Base-by-base conservation (phyloP, 64 coral and sea anemone species). In the Pocillopora damicornis region DNA sequence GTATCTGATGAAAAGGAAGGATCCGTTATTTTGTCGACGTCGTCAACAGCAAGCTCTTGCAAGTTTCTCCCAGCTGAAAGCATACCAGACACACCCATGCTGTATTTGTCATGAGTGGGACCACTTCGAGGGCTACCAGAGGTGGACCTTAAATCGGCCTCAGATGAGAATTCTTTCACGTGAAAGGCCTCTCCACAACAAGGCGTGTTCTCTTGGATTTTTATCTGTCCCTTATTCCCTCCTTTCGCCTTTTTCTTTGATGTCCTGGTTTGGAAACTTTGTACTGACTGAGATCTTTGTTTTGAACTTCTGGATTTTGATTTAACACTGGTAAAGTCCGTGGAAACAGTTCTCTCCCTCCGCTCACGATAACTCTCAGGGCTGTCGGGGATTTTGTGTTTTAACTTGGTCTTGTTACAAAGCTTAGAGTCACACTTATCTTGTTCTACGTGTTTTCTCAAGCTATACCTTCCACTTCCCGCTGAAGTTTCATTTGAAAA, bases 101-200 rank as follows among this genome's bases (percentile, higher is more conserved):
- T 58, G 11, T 64, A 69, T 14, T 62, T 58, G 12, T 72, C 81
- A 23, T n/a, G 81, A 71, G 72, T 73, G 11, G 81, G 64, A 7
- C 81, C 81, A 23, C 81, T 72, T 4, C 64, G 36, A 45, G 81
- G 81, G 37, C 81, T 72, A 12, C 22, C 18, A 72, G 81, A 85
- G 1, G 58, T 57, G 36, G 42, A 17, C 12, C 64, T 85, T 14
- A 38, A 71, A 58, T 73, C 81, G 65, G 66, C 69, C 37, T 85
- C 66, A 23, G 64, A 85, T 58, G 25, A 30, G 61, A 22, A 63
- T 35, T 85, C 81, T 14, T 85, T 57, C 4, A 5, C 2, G 13
- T 66, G 45, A 13, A 23, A 22, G 17, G 38, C 38, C 17, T 73
- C 72, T 73, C n/a, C 26, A 0, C 65, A 63, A 72, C 63, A 65